phyloP scores from a whole-genome alignment of 2,888 invertebrate species.

The Leptinotarsa juncta region DNA sequence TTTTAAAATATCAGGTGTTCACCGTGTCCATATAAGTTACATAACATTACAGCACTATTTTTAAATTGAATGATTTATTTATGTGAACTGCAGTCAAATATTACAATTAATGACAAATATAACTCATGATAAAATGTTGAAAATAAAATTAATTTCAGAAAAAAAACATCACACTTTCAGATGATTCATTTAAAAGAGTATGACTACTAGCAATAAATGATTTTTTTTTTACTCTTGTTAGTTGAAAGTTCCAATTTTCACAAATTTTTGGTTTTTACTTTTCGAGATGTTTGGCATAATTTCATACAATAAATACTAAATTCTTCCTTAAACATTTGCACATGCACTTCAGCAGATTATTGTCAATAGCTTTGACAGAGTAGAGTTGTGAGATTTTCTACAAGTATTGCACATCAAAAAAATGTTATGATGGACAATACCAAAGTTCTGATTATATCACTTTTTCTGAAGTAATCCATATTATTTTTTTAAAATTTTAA shows the following conservation, averaged over 20 bases:
- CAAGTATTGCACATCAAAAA: too few species aligned
- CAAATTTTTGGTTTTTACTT: too few species aligned
- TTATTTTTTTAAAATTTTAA: too few species aligned
- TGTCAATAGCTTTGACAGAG: too few species aligned
- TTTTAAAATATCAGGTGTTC: background rate
- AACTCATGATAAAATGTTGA: conserved; percentile 1
- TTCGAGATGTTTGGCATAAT: background rate
- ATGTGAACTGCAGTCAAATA: conserved; percentile 1
- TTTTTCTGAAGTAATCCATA: too few species aligned
- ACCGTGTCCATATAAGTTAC: background rate
- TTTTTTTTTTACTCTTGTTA: too few species aligned
- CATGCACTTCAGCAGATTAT: too few species aligned
- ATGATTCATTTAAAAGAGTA: background rate
- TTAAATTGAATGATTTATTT: conserved; percentile 6
- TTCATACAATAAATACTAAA: background rate
- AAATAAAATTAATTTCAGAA: background rate
- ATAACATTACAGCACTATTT: background rate
- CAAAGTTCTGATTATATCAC: too few species aligned
- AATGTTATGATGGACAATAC: too few species aligned
- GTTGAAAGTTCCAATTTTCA: too few species aligned
- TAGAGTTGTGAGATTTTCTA: too few species aligned
- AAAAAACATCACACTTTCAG: conserved; percentile 5
- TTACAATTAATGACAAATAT: conserved; percentile 1
- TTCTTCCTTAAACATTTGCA: background rate
- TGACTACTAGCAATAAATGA: too few species aligned